These are phyloP conservation scores for Pardalotus punctatus DNA, from an alignment of 2,113 vertebrate species.

Conservation along the genomic window DNA sequence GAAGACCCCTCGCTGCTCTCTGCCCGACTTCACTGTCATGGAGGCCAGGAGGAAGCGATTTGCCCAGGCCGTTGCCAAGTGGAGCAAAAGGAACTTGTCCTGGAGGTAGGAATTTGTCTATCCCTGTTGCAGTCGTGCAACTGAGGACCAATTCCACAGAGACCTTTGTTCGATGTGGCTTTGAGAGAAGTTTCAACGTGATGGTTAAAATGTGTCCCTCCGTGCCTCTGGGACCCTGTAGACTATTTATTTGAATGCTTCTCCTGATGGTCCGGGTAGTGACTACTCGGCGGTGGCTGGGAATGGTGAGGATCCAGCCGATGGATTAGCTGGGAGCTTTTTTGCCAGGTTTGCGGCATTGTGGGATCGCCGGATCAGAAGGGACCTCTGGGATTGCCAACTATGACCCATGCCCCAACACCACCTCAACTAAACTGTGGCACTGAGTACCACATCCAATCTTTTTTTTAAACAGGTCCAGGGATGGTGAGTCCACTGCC, in stretches of 20 bases:
- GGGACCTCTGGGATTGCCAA: no score
- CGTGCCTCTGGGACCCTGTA: not conserved
- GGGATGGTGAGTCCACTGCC: no score
- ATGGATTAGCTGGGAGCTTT: not conserved
- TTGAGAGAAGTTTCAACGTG: not conserved
- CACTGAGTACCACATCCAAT: no score
- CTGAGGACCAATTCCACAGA: not conserved
- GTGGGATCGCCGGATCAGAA: no score
- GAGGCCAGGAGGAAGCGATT: slow-evolving; percentile 76
- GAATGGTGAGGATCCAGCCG: not conserved
- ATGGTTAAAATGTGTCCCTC: not conserved
- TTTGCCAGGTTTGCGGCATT: not conserved
- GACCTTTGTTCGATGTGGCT: not conserved
- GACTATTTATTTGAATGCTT: not conserved
- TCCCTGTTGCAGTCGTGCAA: not conserved
- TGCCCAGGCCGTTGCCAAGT: slow-evolving; percentile 75
- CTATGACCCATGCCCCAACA: no score
- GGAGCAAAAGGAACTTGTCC: slow-evolving; percentile 92
- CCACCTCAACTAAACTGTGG: no score
- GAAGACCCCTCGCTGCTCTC: slow-evolving; percentile 93
- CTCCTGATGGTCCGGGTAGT: not conserved
- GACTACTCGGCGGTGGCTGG: accelerated
- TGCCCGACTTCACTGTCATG: slow-evolving; percentile 79
- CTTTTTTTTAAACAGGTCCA: no score
- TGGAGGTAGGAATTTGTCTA: slow-evolving; percentile 83